Percentiles rank a stretch among this genome's conserved stretches.
Evolutionary conservation across 2,888 invertebrate genomes (phyloP).

Genomic region (Cylindroiulus punctatus): DNA sequence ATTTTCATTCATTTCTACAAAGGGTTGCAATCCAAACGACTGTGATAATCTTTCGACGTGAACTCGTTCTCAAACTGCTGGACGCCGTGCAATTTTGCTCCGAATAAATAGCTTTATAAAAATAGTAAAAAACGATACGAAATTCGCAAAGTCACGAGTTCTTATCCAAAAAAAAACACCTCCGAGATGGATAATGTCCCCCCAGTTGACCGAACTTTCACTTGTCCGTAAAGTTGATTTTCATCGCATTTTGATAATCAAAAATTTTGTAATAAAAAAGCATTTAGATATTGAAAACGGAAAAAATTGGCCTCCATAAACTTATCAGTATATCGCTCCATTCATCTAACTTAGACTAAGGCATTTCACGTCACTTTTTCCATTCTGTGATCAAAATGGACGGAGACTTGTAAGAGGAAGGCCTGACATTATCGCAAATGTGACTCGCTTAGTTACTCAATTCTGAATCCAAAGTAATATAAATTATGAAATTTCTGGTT

Average conservation of each 20-base stretch:
- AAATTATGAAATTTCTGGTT: conserved; percentile 9
- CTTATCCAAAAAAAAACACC: conserved; percentile 3
- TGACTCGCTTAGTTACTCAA: neutral
- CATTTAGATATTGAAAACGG: neutral
- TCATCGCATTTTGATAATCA: conserved; percentile 15
- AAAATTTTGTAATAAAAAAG: neutral
- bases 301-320: neutral
- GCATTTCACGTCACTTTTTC: too few relatives aligned
- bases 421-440: too few relatives aligned
- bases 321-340: too few relatives aligned
- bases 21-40: conserved; percentile 24
- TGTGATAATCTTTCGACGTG: conserved; percentile 32
- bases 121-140: neutral
- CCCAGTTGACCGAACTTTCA: conserved; percentile 15
- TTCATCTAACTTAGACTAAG: too few relatives aligned
- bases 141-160: conserved; percentile 22
- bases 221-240: conserved; percentile 17
- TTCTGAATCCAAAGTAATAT: neutral
- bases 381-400: too few relatives aligned
- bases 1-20: conserved; percentile 38
- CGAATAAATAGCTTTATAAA: neutral
- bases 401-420: too few relatives aligned
- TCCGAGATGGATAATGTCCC: neutral
- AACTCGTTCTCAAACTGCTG: conserved; percentile 30
- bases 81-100: conserved; percentile 14